Conservation (phyloP, 2,888 invertebrate genomes). For the Agriopis marginaria region DNA sequence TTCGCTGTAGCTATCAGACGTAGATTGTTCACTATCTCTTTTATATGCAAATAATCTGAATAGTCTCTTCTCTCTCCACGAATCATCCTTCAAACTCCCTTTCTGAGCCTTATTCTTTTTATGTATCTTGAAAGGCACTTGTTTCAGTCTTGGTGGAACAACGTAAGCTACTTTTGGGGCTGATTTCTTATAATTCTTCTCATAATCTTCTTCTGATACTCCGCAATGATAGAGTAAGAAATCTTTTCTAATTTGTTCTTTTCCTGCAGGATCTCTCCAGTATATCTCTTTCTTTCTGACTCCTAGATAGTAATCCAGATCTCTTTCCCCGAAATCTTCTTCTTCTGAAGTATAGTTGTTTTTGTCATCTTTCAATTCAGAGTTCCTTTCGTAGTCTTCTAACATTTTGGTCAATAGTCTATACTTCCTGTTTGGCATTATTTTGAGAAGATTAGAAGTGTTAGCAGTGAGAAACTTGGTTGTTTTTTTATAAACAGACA, state of each 20-base stretch:
- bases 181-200: conserved; percentile 64
- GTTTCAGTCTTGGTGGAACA: conserved; percentile 69
- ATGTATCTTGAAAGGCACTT: conserved; percentile 81
- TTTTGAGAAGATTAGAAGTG: conserved; percentile 72
- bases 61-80: conserved; percentile 75
- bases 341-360: conserved; percentile 47
- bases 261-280: conserved; percentile 76
- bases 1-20: conserved; percentile 81
- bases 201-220: conserved; percentile 75
- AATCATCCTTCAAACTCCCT: conserved; percentile 65
- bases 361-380: conserved; percentile 40
- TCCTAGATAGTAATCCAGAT: conserved; percentile 78
- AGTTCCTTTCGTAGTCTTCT: conserved; percentile 56
- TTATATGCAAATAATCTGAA: conserved; percentile 74
- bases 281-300: conserved; percentile 73
- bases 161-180: conserved; percentile 57
- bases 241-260: conserved; percentile 77
- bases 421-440: conserved; percentile 69
- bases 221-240: conserved; percentile 78
- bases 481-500: conserved; percentile 77
- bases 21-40: conserved; percentile 73
- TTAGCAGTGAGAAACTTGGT: conserved; percentile 75
- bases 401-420: conserved; percentile 59
- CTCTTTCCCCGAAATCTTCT: conserved; percentile 71
- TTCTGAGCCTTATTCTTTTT: conserved; percentile 61